Percentiles rank a stretch among this genome's conserved stretches.
Conservation (phyloP, 2,113 vertebrate species). For the Natator depressus region DNA sequence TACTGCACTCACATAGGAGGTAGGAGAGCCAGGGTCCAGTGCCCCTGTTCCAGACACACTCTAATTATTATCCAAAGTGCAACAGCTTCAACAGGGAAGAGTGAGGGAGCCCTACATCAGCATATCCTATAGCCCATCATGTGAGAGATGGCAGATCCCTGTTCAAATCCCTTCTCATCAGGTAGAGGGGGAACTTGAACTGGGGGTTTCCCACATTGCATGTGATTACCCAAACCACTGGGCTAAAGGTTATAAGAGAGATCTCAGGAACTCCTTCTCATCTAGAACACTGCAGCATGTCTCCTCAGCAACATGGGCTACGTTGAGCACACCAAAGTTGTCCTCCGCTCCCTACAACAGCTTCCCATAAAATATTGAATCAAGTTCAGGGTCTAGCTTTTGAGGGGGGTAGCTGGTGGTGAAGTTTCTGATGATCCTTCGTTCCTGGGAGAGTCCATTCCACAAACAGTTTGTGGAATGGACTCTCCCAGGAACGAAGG, state of each 20-base stretch:
- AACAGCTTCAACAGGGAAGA: not conserved
- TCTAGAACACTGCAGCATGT: not conserved
- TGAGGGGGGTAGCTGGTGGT: too few relatives aligned
- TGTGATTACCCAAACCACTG: too few relatives aligned
- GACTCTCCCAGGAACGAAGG: too few relatives aligned
- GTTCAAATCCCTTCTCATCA: not conserved
- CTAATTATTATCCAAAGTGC: not conserved
- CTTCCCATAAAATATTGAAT: not conserved
- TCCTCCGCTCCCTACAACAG: not conserved
- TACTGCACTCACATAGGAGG: not conserved
- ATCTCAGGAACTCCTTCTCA: too few relatives aligned
- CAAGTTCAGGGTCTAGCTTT: not conserved
- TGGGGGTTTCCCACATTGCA: not conserved
- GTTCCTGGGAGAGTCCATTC: too few relatives aligned
- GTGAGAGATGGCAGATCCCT: too few relatives aligned
- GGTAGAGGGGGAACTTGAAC: not conserved
- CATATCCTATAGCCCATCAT: not conserved
- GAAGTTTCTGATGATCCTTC: too few relatives aligned
- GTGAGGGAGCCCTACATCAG: not conserved
- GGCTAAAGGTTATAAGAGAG: too few relatives aligned
- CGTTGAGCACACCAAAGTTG: not conserved
- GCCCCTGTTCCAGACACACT: too few relatives aligned
- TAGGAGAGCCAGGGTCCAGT: not conserved
- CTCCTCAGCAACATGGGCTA: not conserved
- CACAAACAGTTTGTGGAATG: too few relatives aligned